Evolutionary conservation across 2,113 vertebrate species (phyloP), one percentile per base, ranked within the genome.

Genomic region (Todiramphus chloris): DNA sequence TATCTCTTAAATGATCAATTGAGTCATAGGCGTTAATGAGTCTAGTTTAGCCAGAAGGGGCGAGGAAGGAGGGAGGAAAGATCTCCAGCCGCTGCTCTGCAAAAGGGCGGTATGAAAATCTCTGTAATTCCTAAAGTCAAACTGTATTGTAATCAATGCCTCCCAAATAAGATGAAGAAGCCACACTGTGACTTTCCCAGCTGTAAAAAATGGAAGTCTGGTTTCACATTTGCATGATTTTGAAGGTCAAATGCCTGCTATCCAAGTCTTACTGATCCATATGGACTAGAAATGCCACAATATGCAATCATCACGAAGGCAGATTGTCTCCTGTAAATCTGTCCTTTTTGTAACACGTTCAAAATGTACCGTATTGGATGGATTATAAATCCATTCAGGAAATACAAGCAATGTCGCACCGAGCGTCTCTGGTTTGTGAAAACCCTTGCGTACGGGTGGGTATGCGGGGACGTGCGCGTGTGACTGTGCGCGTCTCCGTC

Each of bases 251-350:
- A 98, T 96, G 98, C 98, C 98, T 98, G 97, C 98, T 97, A 97
- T 98, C 98, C 97, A 98, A 98, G 97, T 98, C 98, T 98, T 97
- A 93, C 97, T 98, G 96, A 98, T 98, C 98, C 98, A 98, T 98
- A 98, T 98, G 98, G 98, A 98, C 97, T 97, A 98, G 97, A 98
- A 98, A 98, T 98, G 98, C 98, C 98, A 98, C 98, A 98, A 98
- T 98, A 98, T 98, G 98, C 98, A 98, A 97, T 97, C 98, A 97
- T 98, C 98, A 98, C 50, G 96, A 93, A 98, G 98, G 98, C 98
- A 98, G 98, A 98, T 98, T 98, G 98, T 98, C 98, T 98, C 96
- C 97, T 97, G 97, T 98, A 98, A 98, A 98, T 98, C 98, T 98
- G 98, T 98, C 98, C 98, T 97, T 97, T 98, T 98, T 97, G 97